Conservation (phyloP, 2,113 vertebrate species). For the Chionomys nivalis region DNA sequence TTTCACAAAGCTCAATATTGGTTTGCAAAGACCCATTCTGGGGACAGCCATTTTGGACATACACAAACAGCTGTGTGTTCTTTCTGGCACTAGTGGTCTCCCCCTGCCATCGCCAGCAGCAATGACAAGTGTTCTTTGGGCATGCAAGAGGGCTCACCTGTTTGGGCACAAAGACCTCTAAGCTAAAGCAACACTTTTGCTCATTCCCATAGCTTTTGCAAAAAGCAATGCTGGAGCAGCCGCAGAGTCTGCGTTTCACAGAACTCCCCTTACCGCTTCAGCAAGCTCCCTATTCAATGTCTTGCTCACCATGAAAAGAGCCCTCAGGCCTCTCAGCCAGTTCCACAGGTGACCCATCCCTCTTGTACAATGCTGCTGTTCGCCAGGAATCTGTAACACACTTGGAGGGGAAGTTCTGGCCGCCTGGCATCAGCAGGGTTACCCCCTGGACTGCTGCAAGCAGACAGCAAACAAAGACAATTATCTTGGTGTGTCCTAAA, state of each 20-base stretch:
- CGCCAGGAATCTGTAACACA: background rate
- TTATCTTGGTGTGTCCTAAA: no score
- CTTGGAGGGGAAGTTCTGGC: background rate
- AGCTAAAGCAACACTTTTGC: background rate
- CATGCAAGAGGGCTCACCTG: background rate
- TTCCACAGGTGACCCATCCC: background rate
- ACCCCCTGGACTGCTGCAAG: background rate
- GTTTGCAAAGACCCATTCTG: background rate
- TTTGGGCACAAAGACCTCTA: background rate
- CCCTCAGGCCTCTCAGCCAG: background rate
- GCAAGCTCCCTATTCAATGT: background rate
- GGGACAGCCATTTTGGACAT: background rate
- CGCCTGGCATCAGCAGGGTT: background rate
- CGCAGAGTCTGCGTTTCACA: background rate
- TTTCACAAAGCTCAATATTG: conserved; percentile 12
- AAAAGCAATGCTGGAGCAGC: background rate
- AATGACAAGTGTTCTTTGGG: background rate
- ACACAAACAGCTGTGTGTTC: background rate
- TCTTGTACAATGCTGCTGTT: background rate
- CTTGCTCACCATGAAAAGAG: background rate
- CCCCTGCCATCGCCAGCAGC: background rate
- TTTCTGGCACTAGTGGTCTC: background rate
- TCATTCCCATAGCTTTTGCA: background rate
- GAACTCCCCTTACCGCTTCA: background rate
- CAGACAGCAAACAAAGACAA: background rate